Conservation (phyloP, 2,797 vertebrate species). For the Ibycter americanus region DNA sequence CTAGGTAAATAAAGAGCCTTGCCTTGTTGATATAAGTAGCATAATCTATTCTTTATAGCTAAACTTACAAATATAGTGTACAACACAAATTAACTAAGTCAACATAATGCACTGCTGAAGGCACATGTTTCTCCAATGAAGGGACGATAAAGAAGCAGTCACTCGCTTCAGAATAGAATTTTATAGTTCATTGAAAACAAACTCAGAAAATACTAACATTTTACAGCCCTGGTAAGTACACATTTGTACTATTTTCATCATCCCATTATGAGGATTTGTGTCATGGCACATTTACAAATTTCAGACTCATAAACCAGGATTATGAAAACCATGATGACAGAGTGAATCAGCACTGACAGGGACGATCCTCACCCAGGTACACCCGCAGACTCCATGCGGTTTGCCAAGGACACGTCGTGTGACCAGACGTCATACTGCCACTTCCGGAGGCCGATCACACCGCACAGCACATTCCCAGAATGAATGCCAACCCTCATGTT, state of each 20-base stretch:
- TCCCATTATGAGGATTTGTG: not conserved
- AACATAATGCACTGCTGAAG: not conserved
- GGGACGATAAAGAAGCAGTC: not conserved
- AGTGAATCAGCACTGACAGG: not conserved
- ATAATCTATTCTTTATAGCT: not conserved
- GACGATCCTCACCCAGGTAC: conserved; percentile 87
- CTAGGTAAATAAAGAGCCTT: not conserved
- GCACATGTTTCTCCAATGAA: not conserved
- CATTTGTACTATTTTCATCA: not conserved
- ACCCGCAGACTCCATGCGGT: conserved; percentile 97
- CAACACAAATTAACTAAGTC: not conserved
- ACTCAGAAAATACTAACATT: not conserved
- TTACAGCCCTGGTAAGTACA: not conserved
- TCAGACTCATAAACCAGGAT: not conserved
- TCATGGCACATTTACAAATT: not conserved
- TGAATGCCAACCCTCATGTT: conserved; percentile 98
- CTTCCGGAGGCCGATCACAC: conserved; percentile 96
- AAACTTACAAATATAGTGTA: not conserved
- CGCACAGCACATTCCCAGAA: conserved; percentile 95
- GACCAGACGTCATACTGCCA: conserved; percentile 99
- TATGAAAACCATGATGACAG: not conserved
- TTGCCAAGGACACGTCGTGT: conserved; percentile 95
- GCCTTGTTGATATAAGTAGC: not conserved
- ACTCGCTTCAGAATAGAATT: not conserved
- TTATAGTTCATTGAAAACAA: not conserved